Evolutionary conservation across 2,797 vertebrate genomes (phyloP).

Genomic region (Gallinago nigripennis): DNA sequence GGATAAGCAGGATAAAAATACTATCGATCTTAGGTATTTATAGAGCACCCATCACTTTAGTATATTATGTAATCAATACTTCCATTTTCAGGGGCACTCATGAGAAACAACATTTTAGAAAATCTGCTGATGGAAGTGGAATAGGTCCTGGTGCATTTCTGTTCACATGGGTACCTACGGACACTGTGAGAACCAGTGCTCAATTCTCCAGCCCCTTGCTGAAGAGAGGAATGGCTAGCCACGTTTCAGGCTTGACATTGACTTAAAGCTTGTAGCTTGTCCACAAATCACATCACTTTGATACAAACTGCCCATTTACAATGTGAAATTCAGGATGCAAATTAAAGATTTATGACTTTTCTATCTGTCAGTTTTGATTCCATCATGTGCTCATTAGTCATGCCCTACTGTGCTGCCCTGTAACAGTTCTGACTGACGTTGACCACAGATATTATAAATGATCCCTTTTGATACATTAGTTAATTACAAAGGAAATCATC

Average conservation of each 20-base stretch:
- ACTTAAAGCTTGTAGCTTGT: neutral
- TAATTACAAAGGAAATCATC: slow-evolving; percentile 59
- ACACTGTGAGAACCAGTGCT: neutral
- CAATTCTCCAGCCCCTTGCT: neutral
- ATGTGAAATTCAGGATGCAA: slow-evolving; percentile 42
- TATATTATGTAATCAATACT: neutral
- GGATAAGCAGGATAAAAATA: neutral
- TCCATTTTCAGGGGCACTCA: neutral
- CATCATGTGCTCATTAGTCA: slow-evolving; percentile 38
- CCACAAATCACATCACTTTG: neutral
- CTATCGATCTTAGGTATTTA: neutral
- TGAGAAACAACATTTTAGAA: neutral
- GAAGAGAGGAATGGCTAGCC: neutral
- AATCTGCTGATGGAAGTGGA: neutral
- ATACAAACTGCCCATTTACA: slow-evolving; percentile 15
- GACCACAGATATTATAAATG: slow-evolving; percentile 52
- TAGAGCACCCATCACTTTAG: neutral
- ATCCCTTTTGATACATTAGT: slow-evolving; percentile 58
- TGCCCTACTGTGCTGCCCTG: neutral
- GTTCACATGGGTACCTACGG: neutral
- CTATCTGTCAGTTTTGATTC: slow-evolving; percentile 44
- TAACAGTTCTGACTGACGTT: slow-evolving; percentile 39
- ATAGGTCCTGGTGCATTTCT: neutral
- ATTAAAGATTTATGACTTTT: slow-evolving; percentile 22
- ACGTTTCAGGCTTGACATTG: neutral